Evolutionary conservation across 1,140 invertebrate genomes (phyloP), one percentile per base, ranked within the genome.

Genomic region (Charaxes varanes): DNA sequence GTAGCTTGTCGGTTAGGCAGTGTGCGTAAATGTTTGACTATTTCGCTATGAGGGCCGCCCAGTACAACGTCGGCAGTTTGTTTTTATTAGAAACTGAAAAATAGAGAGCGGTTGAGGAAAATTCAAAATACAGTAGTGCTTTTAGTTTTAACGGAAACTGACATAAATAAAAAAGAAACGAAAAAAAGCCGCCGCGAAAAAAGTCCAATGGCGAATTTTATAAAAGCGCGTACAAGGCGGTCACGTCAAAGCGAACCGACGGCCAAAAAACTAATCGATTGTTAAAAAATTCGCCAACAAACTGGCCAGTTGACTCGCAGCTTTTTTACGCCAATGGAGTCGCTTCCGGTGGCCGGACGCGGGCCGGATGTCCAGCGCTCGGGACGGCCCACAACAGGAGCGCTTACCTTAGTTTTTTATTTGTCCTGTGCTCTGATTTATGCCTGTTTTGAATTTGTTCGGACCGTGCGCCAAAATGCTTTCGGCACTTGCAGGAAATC

Each of bases 341-440:
- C 45, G 42, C 46, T 62, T 74, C 71, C 71, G 66, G 55, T 49
- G 56, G 53, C 62, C 69, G 71, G 71, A 74, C 66, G 59, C 55
- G 62, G 58, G 41, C 62, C 57, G 60, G 50, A 57, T 50, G 53
- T 40, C 41, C 40, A 18, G 50, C 47, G 58, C 41, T 24, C 35
- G 52, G 57, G 40, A 42, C 56, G 62, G 57, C 54, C 64, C 48
- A 67, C 77, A 76, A 70, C 73, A 70, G 69, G 68, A 73, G 61
- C 71, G 77, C 77, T 81, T 78, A 81, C 77, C 77, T 81, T 74
- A 61, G 67, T 78, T 81, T 74, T 81, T 78, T 81, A 80, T 81
- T 81, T 81, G 73, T 78, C 47, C 52, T n/a, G n/a, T n/a, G 41
- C 56, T 26, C 55, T 76, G 77, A 81, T 81, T 78, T 81, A 81